phyloP scores from a whole-genome alignment of 2,888 invertebrate species.

The Athripsodes cinereus region DNA sequence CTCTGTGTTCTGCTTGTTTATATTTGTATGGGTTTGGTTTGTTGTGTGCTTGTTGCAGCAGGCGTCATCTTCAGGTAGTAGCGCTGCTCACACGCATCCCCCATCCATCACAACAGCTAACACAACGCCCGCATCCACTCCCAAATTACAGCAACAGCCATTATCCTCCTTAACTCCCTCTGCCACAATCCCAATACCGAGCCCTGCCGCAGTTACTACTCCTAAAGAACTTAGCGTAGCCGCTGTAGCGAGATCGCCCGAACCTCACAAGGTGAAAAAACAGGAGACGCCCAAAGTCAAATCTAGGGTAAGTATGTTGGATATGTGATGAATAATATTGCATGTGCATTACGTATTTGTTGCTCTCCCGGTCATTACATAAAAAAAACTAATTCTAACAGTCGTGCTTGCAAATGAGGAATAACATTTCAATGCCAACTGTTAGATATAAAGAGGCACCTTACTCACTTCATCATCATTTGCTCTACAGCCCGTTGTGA shows the following conservation, averaged over 20 bases:
- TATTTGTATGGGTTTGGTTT: not conserved
- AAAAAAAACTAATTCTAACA: too few species aligned
- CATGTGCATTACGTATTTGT: too few species aligned
- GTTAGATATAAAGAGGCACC: too few species aligned
- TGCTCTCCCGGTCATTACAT: too few species aligned
- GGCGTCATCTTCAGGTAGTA: not conserved
- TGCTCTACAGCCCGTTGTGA: too few species aligned
- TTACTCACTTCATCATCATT: too few species aligned
- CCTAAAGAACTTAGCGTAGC: not conserved
- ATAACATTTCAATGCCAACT: too few species aligned
- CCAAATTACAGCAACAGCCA: not conserved
- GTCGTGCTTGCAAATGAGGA: too few species aligned
- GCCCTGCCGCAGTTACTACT: not conserved
- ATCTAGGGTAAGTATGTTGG: constrained; percentile 15
- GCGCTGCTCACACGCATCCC: constrained; percentile 32
- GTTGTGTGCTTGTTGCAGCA: constrained; percentile 8
- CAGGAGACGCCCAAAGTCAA: constrained; percentile 10
- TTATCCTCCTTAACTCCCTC: not conserved
- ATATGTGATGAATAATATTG: too few species aligned
- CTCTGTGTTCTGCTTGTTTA: not conserved
- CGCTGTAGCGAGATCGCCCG: constrained; percentile 20
- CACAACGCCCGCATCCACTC: constrained; percentile 2
- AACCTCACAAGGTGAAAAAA: not conserved
- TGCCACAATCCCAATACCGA: not conserved
- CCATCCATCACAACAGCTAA: constrained; percentile 16